A percentile compares a stretch with the other conserved stretches of the same genome.
Evolutionary conservation across 2,797 vertebrate species (phyloP).

Genomic region (Masticophis lateralis): DNA sequence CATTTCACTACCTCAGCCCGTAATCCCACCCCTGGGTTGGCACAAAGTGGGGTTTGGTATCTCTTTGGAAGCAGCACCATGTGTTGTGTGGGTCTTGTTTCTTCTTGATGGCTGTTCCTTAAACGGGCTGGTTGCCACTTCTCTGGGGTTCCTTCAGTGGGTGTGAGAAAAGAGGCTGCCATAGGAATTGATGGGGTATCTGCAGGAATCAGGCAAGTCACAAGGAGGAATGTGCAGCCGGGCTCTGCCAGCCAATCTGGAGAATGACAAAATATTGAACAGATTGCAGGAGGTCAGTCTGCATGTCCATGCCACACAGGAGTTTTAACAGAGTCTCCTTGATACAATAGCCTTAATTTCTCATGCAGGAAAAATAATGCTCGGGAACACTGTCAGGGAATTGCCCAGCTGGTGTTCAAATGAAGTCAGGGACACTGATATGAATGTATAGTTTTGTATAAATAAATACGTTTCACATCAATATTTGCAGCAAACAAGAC

Average conservation of each 20-base stretch:
- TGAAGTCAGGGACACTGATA: not conserved
- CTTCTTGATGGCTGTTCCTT: not conserved
- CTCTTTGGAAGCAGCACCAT: not conserved
- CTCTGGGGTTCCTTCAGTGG: not conserved
- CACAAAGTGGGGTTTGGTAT: not conserved
- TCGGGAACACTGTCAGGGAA: not conserved
- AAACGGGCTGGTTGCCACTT: not conserved
- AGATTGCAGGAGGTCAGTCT: not conserved
- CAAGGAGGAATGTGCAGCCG: not conserved
- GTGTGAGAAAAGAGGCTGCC: not conserved
- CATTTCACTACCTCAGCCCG: not conserved
- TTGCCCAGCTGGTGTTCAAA: not conserved
- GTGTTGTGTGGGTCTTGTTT: not conserved
- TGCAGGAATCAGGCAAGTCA: not conserved
- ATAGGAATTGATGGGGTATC: not conserved
- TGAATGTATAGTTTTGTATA: no score
- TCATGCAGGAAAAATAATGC: no score
- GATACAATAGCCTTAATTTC: not conserved
- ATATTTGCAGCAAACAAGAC: no score
- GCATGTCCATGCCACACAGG: not conserved
- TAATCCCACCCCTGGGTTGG: not conserved
- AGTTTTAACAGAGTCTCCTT: not conserved
- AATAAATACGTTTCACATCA: no score
- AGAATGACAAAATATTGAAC: not conserved
- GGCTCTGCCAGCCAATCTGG: not conserved